Evolutionary conservation across 2,113 vertebrate species (phyloP).

Genomic region (Saguinus imperator): DNA sequence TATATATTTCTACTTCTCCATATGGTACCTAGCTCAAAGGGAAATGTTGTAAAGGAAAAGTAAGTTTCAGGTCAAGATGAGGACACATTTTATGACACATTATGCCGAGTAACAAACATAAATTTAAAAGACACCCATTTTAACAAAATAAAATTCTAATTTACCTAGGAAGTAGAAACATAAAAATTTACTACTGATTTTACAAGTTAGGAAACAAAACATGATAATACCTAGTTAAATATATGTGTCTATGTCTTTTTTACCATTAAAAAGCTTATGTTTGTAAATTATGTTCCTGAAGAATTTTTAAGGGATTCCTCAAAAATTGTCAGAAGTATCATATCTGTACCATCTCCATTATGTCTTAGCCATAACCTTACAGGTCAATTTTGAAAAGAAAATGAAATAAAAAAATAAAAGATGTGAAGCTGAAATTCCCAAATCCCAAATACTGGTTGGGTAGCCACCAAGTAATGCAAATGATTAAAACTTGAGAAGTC

Average conservation of each 20-base stretch:
- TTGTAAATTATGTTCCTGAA: not conserved
- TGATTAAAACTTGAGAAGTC: not conserved
- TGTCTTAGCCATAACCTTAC: not conserved
- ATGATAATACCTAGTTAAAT: not conserved
- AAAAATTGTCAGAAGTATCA: not conserved
- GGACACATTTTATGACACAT: slow-evolving; percentile 53
- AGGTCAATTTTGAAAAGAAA: not conserved
- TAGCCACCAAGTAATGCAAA: not conserved
- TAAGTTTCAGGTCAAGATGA: slow-evolving; percentile 49
- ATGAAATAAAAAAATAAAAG: not conserved
- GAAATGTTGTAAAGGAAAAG: slow-evolving; percentile 54
- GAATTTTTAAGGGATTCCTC: not conserved
- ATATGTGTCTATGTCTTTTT: not conserved
- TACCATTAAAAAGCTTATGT: not conserved
- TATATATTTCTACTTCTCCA: slow-evolving; percentile 55
- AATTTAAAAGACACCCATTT: slow-evolving; percentile 48
- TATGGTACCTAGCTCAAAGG: slow-evolving; percentile 60
- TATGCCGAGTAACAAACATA: slow-evolving; percentile 61
- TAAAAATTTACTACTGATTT: not conserved
- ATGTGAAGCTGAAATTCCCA: not conserved
- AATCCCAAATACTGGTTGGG: not conserved
- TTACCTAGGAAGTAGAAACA: slow-evolving; percentile 12
- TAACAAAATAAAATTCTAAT: slow-evolving; percentile 60
- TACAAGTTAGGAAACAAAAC: not conserved
- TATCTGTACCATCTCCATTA: not conserved